phyloP scores from a whole-genome alignment of 2,888 invertebrate genomes.

The Campopleginae sp. region DNA sequence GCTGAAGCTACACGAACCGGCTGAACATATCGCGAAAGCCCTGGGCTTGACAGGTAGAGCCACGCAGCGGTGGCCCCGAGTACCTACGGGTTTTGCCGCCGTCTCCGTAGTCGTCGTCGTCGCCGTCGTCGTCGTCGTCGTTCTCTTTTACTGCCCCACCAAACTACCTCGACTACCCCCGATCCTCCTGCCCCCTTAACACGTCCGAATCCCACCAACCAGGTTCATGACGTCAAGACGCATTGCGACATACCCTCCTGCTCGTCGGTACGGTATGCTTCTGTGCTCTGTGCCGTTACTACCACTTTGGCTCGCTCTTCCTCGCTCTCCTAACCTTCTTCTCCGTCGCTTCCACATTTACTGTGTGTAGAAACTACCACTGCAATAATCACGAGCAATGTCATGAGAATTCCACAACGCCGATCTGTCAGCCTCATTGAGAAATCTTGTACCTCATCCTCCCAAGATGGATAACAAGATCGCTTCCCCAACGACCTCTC shows the following conservation, averaged over 20 bases:
- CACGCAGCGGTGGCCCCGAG: slow-evolving; percentile 73
- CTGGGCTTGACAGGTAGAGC: slow-evolving; percentile 71
- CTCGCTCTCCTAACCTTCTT: slow-evolving; percentile 46
- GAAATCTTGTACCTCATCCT: slow-evolving; percentile 44
- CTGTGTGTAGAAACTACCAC: slow-evolving; percentile 23
- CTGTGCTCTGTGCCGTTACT: slow-evolving; percentile 50
- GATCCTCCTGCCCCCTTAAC: slow-evolving; percentile 64
- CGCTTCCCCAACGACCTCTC: slow-evolving; percentile 7
- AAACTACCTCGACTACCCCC: slow-evolving; percentile 30
- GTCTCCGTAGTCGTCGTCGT: slow-evolving; percentile 61
- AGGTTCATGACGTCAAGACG: slow-evolving; percentile 82
- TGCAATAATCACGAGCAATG: slow-evolving; percentile 31
- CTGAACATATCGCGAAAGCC: slow-evolving; percentile 63
- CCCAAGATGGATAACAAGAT: slow-evolving; percentile 33
- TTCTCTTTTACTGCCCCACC: slow-evolving; percentile 64
- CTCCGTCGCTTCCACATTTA: slow-evolving; percentile 41
- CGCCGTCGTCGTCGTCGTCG: slow-evolving; percentile 68
- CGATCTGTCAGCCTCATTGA: slow-evolving; percentile 48
- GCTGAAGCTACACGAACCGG: slow-evolving; percentile 53
- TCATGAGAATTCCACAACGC: slow-evolving; percentile 39
- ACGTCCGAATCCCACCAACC: slow-evolving; percentile 77
- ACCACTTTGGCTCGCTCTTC: slow-evolving; percentile 57
- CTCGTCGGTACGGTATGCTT: slow-evolving; percentile 62
- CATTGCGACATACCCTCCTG: slow-evolving; percentile 82
- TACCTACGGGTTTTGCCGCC: slow-evolving; percentile 67